phyloP scores from a whole-genome alignment of 2,113 vertebrate genomes.

The Oxygymnocypris stewartii region DNA sequence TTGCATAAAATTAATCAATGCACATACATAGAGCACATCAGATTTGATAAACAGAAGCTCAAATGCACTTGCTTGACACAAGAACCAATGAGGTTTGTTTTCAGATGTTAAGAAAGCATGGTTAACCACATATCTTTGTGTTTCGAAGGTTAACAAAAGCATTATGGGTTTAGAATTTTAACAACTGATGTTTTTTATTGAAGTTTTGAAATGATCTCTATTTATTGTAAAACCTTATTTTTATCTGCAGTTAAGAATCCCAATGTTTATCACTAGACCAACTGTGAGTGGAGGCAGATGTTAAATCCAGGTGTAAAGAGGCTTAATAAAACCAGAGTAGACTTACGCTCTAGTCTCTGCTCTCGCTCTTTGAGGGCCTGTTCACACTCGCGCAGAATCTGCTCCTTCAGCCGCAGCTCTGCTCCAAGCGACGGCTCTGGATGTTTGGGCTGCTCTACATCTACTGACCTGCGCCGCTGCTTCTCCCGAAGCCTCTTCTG shows the following conservation, averaged over 20 bases:
- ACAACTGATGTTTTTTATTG: too few relatives aligned
- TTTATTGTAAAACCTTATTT: too few relatives aligned
- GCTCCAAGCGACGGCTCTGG: constrained; percentile 51
- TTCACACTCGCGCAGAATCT: constrained; percentile 83
- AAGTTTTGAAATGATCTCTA: too few relatives aligned
- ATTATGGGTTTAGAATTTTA: not conserved
- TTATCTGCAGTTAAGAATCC: too few relatives aligned
- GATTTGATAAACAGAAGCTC: not conserved
- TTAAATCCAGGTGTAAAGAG: not conserved
- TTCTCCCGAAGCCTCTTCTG: constrained; percentile 71
- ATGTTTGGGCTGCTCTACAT: constrained; percentile 66
- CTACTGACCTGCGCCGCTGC: constrained; percentile 63
- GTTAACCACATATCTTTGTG: not conserved
- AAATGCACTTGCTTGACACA: not conserved
- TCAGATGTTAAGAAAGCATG: too few relatives aligned
- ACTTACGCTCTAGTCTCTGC: constrained; percentile 86
- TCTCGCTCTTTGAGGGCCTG: constrained; percentile 83
- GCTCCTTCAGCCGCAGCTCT: constrained; percentile 79
- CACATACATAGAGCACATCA: not conserved
- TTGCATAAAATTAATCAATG: not conserved
- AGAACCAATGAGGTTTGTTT: not conserved
- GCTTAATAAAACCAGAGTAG: not conserved
- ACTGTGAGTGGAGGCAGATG: not conserved
- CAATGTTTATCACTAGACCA: not conserved
- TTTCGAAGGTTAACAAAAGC: not conserved